phyloP scores from a whole-genome alignment of 1,140 invertebrate genomes.

The Neelides sp. region DNA sequence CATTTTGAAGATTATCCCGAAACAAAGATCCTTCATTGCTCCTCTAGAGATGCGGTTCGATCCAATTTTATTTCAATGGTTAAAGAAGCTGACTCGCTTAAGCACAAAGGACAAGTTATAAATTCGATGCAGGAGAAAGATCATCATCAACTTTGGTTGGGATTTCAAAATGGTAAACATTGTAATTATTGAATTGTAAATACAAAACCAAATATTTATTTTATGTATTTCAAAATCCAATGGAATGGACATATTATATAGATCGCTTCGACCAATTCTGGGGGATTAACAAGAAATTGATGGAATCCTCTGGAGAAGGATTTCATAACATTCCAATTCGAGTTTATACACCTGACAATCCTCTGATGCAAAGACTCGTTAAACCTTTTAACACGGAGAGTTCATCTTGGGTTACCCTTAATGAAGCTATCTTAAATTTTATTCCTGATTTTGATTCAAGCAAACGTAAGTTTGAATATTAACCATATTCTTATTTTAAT shows the following conservation, averaged over 20 bases:
- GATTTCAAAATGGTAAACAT: conserved; percentile 72
- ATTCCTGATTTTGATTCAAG: conserved; percentile 8
- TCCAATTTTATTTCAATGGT: conserved; percentile 86
- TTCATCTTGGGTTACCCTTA: conserved; percentile 24
- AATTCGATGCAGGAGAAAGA: conserved; percentile 95
- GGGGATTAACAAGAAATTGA: conserved; percentile 86
- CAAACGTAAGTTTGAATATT: conserved; percentile 6
- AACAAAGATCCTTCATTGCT: conserved; percentile 58
- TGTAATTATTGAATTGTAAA: conserved; percentile 5
- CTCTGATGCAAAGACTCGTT: conserved; percentile 55
- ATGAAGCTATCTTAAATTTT: conserved; percentile 22
- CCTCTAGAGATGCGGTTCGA: conserved; percentile 75
- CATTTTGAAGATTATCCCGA: conserved; percentile 88
- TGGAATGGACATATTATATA: conserved; percentile 35
- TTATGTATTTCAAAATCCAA: background rate
- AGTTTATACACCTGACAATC: conserved; percentile 48
- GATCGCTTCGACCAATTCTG: conserved; percentile 99
- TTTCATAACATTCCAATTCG: conserved; percentile 89
- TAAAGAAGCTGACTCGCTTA: conserved; percentile 95
- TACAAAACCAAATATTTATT: background rate
- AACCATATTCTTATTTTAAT: conserved; percentile 14
- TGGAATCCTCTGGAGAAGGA: conserved; percentile 71
- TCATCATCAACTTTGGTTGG: conserved; percentile 90
- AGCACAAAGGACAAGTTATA: conserved; percentile 81
- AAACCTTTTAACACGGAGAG: conserved; percentile 50